Base-by-base conservation (phyloP, 2,888 invertebrate species). In the Orthosia gothica region DNA sequence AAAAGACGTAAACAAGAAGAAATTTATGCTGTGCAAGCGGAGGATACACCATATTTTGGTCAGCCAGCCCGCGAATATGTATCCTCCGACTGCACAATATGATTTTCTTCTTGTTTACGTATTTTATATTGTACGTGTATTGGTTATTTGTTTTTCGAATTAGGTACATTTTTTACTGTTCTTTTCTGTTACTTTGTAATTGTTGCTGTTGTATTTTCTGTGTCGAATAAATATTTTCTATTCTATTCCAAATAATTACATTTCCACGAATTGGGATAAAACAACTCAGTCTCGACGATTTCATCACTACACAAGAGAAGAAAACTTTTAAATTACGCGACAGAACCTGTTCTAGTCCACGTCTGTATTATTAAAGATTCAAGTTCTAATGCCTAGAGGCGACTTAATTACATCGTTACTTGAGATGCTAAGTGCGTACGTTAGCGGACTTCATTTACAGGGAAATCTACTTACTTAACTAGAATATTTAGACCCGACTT, bases 401-500 rank as follows among this genome's bases (percentile, higher is more conserved):
- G 18, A 49, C 18, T 54, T 49, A 52, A 66, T 74, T 55, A 74
- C 23, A 20, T 40, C 16, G 47, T 52, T 18, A 62, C 50, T 26
- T 3, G 32, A 55, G 23, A 65, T 47, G 55, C 52, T 54, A 55
- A 77, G 40, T 78, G 26, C 5, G 32, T 32, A 54, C 80, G 40
- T 64, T 61, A 59, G 61, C 26, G 12, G 49, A 50, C n/a, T 66
- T 74, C 50, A 40, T 50, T 64, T 40, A 57, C 18, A 52, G 13
- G 26, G 12, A 49, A 68, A 7, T 49, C 2, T 32, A 20, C 45
- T 12, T n/a, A 32, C 18, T 71, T 70, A 18, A 15, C 18, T 61
- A 23, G 15, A 49, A 61, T 40, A n/a, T 61, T 47, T 4, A 54
- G 2, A 13, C 5, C 4, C 2, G 20, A 5, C 5, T 54, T 54